Conservation (phyloP, 2,888 invertebrate genomes). For the Hypsopygia costalis region DNA sequence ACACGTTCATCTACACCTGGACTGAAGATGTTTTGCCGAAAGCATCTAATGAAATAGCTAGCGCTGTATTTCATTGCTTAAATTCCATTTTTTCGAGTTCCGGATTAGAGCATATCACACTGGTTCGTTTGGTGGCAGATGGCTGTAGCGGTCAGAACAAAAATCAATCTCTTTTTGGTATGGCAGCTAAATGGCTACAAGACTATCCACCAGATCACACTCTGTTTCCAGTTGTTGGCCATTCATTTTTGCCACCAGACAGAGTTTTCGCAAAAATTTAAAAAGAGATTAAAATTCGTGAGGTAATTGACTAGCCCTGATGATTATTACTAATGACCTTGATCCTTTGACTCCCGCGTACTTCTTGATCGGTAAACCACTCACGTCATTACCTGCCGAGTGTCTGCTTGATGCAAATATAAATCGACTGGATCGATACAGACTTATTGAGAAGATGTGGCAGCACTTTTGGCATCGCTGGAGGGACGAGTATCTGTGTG, state of each 20-base stretch:
- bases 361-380: too few species aligned
- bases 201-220: neutral
- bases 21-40: conserved; percentile 2
- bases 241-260: conserved; percentile 17
- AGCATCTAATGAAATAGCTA: neutral
- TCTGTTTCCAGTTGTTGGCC: conserved; percentile 4
- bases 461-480: too few species aligned
- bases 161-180: conserved; percentile 15
- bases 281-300: conserved; percentile 15
- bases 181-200: conserved; percentile 13
- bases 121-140: conserved; percentile 18
- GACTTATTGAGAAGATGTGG: too few species aligned
- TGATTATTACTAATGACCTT: too few species aligned
- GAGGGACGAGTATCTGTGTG: too few species aligned
- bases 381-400: too few species aligned
- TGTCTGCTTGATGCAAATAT: too few species aligned
- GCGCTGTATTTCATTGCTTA: too few species aligned
- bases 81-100: conserved; percentile 13
- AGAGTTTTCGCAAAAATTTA: conserved; percentile 16
- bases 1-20: conserved; percentile 1
- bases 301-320: conserved; percentile 8
- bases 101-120: conserved; percentile 19
- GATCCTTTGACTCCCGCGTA: too few species aligned
- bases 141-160: conserved; percentile 20
- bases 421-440: too few species aligned